Evolutionary conservation across 2,888 invertebrate species (phyloP), one percentile per base, ranked within the genome.

Genomic region (Melolontha melolontha): DNA sequence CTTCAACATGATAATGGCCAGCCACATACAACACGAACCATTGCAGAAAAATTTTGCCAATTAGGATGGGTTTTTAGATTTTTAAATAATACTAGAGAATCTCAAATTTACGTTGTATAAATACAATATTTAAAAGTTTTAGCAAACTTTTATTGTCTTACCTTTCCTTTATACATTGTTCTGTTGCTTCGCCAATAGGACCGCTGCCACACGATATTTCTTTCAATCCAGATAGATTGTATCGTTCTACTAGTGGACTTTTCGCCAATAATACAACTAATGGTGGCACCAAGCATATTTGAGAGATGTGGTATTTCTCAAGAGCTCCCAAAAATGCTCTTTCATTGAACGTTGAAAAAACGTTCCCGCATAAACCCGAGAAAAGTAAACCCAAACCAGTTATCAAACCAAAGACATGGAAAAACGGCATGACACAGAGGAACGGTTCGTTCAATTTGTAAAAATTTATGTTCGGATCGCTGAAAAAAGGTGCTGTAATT

Each of bases 211-310:
- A 89, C 79, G 90, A 86, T 54, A 93, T 84, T 29, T 86, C 85
- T 73, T 87, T 85, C 1, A 95, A 78, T 5, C 88, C 89, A 0
- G 89, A 87, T 64, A 95, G 81, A 80, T 95, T 90, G 77, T 90
- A 93, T 70, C 90, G 87, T 11, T 87, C 84, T 6, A 94, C 91
- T 41, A 91, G 81, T 0, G 93, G 92, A 79, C 91, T 89, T 80
- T 94, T 93, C 0, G 92, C 91, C 67, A 95, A 81, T 79, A 94
- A 93, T 17, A 93, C 88, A 79, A 93, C 88, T 41, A 95, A 84
- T 0, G 94, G 92, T 1, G 95, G 95, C 5, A 94, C 95, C 72
- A 92, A 81, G n/a, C 89, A 88, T 1, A 89, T 85, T 81, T 88
- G 85, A 70, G 88, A 87, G 4, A 91, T 86, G 85, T 87, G 88